Base-by-base conservation (phyloP, 1,140 invertebrate genomes). In the Polypedilum pembai region DNA sequence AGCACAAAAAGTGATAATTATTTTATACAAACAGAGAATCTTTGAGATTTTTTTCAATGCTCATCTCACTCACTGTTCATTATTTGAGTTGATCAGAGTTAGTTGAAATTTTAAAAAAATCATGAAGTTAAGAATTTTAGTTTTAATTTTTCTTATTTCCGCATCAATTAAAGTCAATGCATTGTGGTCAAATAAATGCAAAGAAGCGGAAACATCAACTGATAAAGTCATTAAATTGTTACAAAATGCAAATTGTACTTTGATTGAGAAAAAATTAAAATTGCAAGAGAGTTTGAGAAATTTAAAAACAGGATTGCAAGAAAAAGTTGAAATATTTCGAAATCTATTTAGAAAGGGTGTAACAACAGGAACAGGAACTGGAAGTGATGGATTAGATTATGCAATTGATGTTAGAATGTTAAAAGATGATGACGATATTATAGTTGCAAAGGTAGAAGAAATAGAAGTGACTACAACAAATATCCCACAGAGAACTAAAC, bases 221-320 rank as follows among this genome's bases (percentile, higher is more conserved):
- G 65, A 69, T 69, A 21, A 21, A 18, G 17, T 69, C 18, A 18
- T 20, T 0, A n/a, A 18, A 69, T 21, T 69, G 3, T 10, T 69
- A 20, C 17, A 69, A 69, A 69, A 69, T 18, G 65, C 65, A 18
- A 69, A 69, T 20, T 69, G 65, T 18, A 69, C 65, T 1, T 20
- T 69, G 17, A 20, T 8, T 18, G 65, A 69, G 7, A 18, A 18
- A 21, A 12, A 8, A 15, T 3, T 15, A 56, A 56, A 56, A 17
- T 12, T 69, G n/a, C 0, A 69, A 7, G 17, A 69, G 7, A 21
- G 15, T 8, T 69, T 69, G 8, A 12, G 4, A 69, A 69, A 69
- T 69, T 18, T 69, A 4, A 18, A 21, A n/a, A 18, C 8, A 18
- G 65, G 65, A 69, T 18, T 20, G 17, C 17, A 18, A 3, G 18